These are phyloP conservation scores for Scolopax bukidnonensis DNA, from an alignment of 2,797 vertebrate species.

Conservation along the genomic window DNA sequence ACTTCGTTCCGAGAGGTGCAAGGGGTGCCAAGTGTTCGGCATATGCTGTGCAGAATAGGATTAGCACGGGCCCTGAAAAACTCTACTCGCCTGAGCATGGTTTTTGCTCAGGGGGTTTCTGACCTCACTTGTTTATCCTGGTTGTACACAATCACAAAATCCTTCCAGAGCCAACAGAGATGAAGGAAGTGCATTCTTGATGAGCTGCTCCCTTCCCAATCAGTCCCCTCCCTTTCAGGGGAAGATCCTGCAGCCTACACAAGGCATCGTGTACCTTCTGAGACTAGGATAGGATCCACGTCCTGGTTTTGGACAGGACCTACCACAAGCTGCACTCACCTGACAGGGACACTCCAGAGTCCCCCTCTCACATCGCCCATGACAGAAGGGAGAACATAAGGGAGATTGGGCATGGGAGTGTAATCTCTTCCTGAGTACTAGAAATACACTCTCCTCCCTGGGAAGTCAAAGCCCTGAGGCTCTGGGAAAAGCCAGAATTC, in stretches of 20 bases:
- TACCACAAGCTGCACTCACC: accelerated
- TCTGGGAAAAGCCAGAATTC: neutral
- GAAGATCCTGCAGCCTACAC: neutral
- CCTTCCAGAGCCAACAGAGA: neutral
- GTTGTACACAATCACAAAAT: neutral
- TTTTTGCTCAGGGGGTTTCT: neutral
- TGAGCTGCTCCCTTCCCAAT: neutral
- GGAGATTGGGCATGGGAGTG: neutral
- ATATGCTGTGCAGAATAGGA: neutral
- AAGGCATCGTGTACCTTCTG: neutral
- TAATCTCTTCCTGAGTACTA: neutral
- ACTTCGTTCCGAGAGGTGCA: neutral
- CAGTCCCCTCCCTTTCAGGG: neutral
- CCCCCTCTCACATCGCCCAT: too few species aligned
- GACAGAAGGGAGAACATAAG: neutral
- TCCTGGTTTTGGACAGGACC: neutral
- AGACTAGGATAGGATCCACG: neutral
- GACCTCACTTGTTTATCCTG: slow-evolving; percentile 25
- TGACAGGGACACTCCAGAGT: neutral
- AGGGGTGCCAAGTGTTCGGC: neutral
- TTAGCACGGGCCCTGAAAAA: neutral
- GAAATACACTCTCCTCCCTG: neutral
- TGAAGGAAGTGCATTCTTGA: neutral
- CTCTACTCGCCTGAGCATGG: neutral
- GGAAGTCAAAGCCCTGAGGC: neutral